Percentiles rank a stretch among this genome's conserved stretches.
These are phyloP conservation scores for Labeo rohita DNA, from an alignment of 2,113 vertebrate species.

Conservation along the genomic window DNA sequence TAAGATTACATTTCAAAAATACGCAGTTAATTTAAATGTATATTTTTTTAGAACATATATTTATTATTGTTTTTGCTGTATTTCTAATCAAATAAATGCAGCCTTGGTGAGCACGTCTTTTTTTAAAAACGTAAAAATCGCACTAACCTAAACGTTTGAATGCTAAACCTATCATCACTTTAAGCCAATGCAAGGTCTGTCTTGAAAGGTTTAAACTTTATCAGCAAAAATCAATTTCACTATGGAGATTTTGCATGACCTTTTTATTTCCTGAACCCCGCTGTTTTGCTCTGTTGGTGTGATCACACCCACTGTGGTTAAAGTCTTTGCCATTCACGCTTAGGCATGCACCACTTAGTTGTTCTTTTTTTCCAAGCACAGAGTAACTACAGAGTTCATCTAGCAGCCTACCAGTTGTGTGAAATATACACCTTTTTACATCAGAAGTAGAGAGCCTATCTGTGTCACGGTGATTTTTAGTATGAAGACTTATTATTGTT, in stretches of 20 bases:
- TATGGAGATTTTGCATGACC: constrained; percentile 11
- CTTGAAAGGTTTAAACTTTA: constrained; percentile 23
- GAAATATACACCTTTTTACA: constrained; percentile 24
- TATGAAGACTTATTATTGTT: constrained; percentile 31
- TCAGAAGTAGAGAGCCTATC: neutral
- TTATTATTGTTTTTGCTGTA: too few species aligned
- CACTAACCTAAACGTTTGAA: neutral
- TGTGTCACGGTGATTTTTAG: constrained; percentile 15
- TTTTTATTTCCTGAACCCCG: constrained; percentile 19
- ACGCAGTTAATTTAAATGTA: too few species aligned
- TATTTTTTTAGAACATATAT: too few species aligned
- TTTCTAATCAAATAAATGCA: neutral
- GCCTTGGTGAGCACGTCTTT: neutral
- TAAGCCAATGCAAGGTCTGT: neutral
- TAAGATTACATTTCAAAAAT: too few species aligned
- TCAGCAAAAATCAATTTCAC: constrained; percentile 8
- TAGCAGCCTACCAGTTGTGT: neutral
- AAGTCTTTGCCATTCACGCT: neutral
- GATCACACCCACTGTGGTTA: constrained; percentile 24
- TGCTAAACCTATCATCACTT: neutral
- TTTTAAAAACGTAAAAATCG: too few species aligned
- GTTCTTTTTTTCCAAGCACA: neutral
- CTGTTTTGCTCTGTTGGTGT: constrained; percentile 1
- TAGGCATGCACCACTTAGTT: neutral
- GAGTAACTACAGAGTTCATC: constrained; percentile 3